Evolutionary conservation across 1,140 invertebrate genomes (phyloP).

Genomic region (Pygmarrhopalites habei): DNA sequence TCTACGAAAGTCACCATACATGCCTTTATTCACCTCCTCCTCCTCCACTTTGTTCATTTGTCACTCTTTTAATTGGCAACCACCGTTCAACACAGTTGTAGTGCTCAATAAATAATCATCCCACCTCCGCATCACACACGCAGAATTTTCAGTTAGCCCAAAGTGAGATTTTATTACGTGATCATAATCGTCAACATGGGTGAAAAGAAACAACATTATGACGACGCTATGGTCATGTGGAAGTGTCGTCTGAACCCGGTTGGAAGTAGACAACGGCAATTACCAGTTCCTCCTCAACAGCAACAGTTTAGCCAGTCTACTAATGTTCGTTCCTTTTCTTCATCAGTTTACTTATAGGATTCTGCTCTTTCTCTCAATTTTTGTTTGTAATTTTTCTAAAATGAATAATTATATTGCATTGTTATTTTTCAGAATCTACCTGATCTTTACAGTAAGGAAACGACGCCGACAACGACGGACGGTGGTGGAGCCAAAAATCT

Average conservation of each 20-base stretch:
- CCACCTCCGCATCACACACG: too few relatives aligned
- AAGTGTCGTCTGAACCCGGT: neutral
- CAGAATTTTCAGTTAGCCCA: too few relatives aligned
- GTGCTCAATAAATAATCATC: too few relatives aligned
- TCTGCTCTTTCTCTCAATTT: too few relatives aligned
- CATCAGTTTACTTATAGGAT: too few relatives aligned
- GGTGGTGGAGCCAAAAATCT: neutral
- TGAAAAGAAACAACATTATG: neutral
- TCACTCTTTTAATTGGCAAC: too few relatives aligned
- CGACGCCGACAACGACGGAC: neutral
- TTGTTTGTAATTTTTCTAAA: neutral
- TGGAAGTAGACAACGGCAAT: neutral
- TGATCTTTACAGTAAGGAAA: neutral
- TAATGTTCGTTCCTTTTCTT: neutral
- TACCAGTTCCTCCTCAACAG: neutral
- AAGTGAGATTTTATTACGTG: neutral
- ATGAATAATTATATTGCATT: neutral
- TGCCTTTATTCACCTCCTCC: too few relatives aligned
- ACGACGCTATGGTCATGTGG: neutral
- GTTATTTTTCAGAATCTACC: neutral
- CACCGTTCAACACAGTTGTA: too few relatives aligned
- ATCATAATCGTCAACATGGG: conserved; percentile 5
- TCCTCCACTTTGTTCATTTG: too few relatives aligned
- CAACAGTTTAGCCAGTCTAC: neutral
- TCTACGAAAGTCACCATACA: too few relatives aligned